phyloP scores from a whole-genome alignment of 2,797 vertebrate genomes.

The Furcifer pardalis region DNA sequence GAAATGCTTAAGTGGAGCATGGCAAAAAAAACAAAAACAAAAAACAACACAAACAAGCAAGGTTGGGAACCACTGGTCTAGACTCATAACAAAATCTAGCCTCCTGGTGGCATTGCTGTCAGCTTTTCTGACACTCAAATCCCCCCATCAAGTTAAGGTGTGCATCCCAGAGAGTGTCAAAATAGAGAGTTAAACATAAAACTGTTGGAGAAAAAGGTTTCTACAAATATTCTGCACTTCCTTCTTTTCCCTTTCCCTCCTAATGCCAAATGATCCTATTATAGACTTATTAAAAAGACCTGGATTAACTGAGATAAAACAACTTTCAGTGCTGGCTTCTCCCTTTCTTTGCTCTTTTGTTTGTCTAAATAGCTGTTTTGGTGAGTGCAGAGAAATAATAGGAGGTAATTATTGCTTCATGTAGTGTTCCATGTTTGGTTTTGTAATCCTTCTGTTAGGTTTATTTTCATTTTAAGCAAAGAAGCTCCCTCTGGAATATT shows the following conservation, averaged over 20 bases:
- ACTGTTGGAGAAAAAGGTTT: slow-evolving; percentile 39
- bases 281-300: slow-evolving; percentile 74
- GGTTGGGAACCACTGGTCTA: no score
- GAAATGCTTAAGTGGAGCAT: no score
- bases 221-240: slow-evolving; percentile 41
- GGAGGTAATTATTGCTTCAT: slow-evolving; percentile 81
- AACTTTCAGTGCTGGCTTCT: slow-evolving; percentile 69
- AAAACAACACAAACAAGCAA: no score
- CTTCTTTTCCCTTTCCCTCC: not conserved
- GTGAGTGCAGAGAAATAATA: slow-evolving; percentile 78
- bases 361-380: slow-evolving; percentile 81
- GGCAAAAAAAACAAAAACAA: no score
- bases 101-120: no score
- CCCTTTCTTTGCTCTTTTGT: slow-evolving; percentile 73
- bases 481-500: slow-evolving; percentile 76
- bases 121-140: no score
- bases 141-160: no score
- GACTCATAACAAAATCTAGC: no score
- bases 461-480: slow-evolving; percentile 79
- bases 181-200: slow-evolving; percentile 34
- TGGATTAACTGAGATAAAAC: slow-evolving; percentile 72
- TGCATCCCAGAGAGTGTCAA: not conserved
- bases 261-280: slow-evolving; percentile 70
- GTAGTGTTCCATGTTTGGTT: slow-evolving; percentile 79
- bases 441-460: slow-evolving; percentile 80